phyloP scores from a whole-genome alignment of 2,888 invertebrate species.

The Hydroisotoma schaefferi region DNA sequence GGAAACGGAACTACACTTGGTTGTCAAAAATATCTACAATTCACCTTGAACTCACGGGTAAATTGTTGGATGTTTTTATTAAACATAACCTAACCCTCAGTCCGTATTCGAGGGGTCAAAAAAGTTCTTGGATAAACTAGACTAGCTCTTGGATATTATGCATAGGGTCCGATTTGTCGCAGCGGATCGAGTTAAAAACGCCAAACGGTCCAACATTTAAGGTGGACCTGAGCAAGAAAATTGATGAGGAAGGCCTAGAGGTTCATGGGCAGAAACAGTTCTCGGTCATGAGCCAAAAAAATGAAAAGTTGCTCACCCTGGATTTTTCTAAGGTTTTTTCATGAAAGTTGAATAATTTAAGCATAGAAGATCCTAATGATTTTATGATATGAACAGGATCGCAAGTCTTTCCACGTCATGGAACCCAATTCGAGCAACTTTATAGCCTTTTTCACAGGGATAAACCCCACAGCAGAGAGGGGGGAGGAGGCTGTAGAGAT shows the following conservation, averaged over 20 bases:
- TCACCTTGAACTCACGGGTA: too few relatives aligned
- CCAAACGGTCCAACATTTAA: conserved; percentile 24
- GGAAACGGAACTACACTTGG: too few relatives aligned
- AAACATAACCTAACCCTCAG: too few relatives aligned
- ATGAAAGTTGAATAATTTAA: too few relatives aligned
- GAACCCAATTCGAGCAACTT: conserved; percentile 26
- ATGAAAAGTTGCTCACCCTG: conserved; percentile 19
- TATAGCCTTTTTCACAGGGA: conserved; percentile 28
- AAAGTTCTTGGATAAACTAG: too few relatives aligned
- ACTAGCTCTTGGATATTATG: neutral
- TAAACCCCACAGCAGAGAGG: conserved; percentile 12
- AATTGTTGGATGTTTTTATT: too few relatives aligned
- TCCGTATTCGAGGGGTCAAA: too few relatives aligned
- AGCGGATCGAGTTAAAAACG: conserved; percentile 21
- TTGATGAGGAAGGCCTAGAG: conserved; percentile 21
- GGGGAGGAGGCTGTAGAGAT: conserved; percentile 16
- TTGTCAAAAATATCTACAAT: too few relatives aligned
- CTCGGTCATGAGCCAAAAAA: conserved; percentile 20
- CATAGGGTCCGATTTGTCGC: conserved; percentile 29
- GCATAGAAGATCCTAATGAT: neutral
- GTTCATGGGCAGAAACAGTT: conserved; percentile 28
- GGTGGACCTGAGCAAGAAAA: conserved; percentile 7
- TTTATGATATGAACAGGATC: conserved; percentile 14
- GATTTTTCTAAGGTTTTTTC: conserved; percentile 26
- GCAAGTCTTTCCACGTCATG: conserved; percentile 32